Evolutionary conservation across 1,140 invertebrate species (phyloP).

Genomic region (Chionoecetes opilio): DNA sequence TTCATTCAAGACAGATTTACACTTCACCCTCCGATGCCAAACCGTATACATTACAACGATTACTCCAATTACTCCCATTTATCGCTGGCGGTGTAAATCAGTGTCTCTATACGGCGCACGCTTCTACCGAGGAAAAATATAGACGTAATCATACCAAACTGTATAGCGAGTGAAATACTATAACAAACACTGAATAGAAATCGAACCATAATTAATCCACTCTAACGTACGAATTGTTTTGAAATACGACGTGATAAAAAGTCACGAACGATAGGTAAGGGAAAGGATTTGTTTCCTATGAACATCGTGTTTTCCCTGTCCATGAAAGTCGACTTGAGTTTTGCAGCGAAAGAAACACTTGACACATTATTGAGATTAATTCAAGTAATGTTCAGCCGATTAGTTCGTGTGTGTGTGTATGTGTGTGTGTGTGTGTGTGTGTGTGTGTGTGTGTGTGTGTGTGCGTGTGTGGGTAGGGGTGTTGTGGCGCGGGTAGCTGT

Average conservation of each 20-base stretch:
- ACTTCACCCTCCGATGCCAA: too few relatives aligned
- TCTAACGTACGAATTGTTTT: not conserved
- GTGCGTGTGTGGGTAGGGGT: not conserved
- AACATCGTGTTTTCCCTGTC: not conserved
- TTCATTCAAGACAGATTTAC: too few relatives aligned
- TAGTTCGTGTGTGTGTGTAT: not conserved
- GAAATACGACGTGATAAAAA: not conserved
- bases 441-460: slow-evolving; percentile 18
- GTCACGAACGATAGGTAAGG: not conserved
- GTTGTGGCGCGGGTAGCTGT: not conserved
- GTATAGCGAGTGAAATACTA: not conserved
- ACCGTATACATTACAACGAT: too few relatives aligned
- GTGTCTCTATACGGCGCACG: not conserved
- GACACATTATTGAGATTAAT: too few relatives aligned
- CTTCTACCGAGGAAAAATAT: not conserved
- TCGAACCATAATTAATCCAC: not conserved
- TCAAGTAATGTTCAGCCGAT: too few relatives aligned
- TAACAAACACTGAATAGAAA: not conserved
- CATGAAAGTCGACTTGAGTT: too few relatives aligned
- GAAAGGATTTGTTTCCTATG: not conserved
- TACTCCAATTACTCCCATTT: too few relatives aligned
- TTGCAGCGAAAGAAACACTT: too few relatives aligned
- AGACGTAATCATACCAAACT: not conserved
- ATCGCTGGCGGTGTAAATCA: too few relatives aligned
- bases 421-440: not conserved